Percentiles rank a stretch among this genome's conserved stretches.
Evolutionary conservation across 2,113 vertebrate species (phyloP).

Genomic region (Dunckerocampus dactyliophorus): DNA sequence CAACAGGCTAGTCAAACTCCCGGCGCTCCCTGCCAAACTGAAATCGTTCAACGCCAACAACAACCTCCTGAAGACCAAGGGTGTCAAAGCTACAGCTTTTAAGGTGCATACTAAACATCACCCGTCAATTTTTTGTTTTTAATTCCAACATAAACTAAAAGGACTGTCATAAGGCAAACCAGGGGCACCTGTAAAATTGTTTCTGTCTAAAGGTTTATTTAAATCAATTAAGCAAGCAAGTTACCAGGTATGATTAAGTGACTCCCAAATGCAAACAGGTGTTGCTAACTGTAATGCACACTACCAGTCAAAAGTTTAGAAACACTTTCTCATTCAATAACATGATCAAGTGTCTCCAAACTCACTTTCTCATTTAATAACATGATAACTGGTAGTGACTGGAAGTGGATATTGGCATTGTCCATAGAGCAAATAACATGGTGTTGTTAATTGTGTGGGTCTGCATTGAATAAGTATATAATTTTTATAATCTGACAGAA

Average conservation of each 20-base stretch:
- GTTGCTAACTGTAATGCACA: background rate
- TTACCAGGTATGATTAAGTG: too few relatives aligned
- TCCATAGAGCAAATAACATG: background rate
- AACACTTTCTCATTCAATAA: too few relatives aligned
- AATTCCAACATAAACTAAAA: background rate
- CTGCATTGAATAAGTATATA: too few relatives aligned
- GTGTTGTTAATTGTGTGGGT: too few relatives aligned
- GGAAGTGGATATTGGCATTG: background rate
- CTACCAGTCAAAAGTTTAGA: background rate
- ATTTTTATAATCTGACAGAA: slow-evolving; percentile 69
- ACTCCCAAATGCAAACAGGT: background rate
- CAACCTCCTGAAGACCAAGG: slow-evolving; percentile 88
- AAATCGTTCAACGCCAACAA: slow-evolving; percentile 84
- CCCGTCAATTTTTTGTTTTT: background rate
- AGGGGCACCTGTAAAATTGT: background rate
- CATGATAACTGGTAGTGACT: too few relatives aligned
- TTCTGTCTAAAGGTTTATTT: background rate
- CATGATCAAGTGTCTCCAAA: background rate
- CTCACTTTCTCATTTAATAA: too few relatives aligned
- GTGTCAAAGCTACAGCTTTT: slow-evolving; percentile 91
- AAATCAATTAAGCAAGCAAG: background rate
- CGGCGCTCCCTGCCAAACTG: slow-evolving; percentile 86
- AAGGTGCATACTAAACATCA: slow-evolving; percentile 74
- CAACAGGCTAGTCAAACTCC: slow-evolving; percentile 86
- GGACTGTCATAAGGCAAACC: background rate